Conservation (phyloP, 2,888 invertebrate species). For the Melipona beecheii region DNA sequence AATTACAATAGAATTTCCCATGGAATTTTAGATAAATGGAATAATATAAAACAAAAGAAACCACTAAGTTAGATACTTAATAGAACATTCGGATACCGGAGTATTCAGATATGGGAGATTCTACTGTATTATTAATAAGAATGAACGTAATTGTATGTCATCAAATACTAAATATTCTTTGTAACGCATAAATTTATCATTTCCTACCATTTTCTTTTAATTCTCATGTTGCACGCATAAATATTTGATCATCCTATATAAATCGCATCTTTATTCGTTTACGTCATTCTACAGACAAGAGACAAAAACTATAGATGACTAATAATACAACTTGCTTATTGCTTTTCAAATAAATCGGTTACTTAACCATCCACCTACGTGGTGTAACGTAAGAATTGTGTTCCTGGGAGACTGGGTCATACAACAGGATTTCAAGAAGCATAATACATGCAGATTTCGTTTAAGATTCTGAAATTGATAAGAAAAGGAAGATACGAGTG, state of each 20-base stretch:
- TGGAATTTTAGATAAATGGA: no score
- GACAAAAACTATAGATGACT: neutral
- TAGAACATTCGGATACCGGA: no score
- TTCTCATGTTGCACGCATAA: neutral
- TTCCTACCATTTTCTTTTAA: neutral
- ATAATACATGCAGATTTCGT: neutral
- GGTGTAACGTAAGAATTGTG: neutral
- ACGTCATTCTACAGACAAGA: conserved; percentile 15
- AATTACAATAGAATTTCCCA: no score
- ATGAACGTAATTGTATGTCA: neutral
- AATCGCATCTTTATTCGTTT: neutral
- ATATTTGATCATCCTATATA: neutral
- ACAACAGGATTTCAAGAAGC: neutral
- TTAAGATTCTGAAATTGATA: neutral
- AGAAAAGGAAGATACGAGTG: neutral
- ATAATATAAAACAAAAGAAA: no score
- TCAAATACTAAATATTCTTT: conserved; percentile 1
- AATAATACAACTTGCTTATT: neutral
- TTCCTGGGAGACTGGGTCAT: neutral
- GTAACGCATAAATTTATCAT: neutral
- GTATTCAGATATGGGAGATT: neutral
- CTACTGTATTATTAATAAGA: neutral
- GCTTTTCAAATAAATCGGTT: conserved; percentile 15
- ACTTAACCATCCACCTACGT: conserved; percentile 11
- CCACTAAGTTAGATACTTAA: no score